Evolutionary conservation across 53 echinoderm and acorn worm species (phyloP).

Genomic region (Mesocentrotus franciscanus): DNA sequence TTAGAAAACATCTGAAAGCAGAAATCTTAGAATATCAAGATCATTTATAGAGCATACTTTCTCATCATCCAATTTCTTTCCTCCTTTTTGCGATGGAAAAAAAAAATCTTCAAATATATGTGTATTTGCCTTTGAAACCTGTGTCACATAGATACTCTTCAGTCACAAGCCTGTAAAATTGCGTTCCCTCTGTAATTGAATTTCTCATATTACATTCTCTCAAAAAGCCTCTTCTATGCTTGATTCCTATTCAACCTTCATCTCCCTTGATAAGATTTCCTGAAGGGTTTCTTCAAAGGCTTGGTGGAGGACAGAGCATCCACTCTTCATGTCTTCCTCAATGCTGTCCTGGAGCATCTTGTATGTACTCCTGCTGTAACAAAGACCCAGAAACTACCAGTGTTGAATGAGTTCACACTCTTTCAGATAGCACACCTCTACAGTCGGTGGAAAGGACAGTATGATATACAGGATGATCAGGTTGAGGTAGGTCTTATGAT

Average conservation of each 20-base stretch:
- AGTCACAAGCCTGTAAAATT: too few species aligned
- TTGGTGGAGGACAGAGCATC: slow-evolving; percentile 79
- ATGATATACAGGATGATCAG: slow-evolving; percentile 58
- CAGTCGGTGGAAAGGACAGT: slow-evolving; percentile 69
- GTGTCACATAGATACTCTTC: too few species aligned
- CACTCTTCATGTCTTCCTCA: slow-evolving; percentile 77
- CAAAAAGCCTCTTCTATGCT: too few species aligned
- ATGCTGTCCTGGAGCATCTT: slow-evolving; percentile 77
- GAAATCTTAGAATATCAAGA: too few species aligned
- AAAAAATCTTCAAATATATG: too few species aligned
- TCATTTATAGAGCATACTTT: too few species aligned
- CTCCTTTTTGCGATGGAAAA: too few species aligned
- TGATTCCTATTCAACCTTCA: background rate
- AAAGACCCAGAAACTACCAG: slow-evolving; percentile 84
- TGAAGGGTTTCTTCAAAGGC: slow-evolving; percentile 85
- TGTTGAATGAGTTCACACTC: slow-evolving; percentile 90
- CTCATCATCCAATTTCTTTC: too few species aligned
- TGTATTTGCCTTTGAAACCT: too few species aligned
- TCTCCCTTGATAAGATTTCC: slow-evolving; percentile 70
- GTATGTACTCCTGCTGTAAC: slow-evolving; percentile 75
- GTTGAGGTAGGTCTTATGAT: background rate
- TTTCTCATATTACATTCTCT: too few species aligned
- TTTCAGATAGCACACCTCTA: slow-evolving; percentile 81
- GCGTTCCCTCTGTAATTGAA: too few species aligned
- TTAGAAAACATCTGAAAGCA: too few species aligned